Percentiles rank a stretch among this genome's conserved stretches.
Evolutionary conservation across 92 coral and sea anemone species (phyloP).

Genomic region (Nematostella vectensis): DNA sequence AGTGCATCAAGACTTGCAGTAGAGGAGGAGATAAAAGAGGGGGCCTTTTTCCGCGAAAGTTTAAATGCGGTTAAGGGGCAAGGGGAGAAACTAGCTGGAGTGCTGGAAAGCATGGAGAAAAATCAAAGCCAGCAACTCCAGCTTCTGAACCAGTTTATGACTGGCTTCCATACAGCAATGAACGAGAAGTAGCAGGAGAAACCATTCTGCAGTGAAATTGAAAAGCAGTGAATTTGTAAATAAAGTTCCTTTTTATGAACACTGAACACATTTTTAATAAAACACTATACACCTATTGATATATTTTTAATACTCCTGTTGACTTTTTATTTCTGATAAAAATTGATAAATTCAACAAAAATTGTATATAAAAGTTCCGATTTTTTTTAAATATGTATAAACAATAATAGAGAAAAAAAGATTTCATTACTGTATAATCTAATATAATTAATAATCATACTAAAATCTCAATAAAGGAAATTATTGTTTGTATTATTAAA

Average conservation of each 20-base stretch:
- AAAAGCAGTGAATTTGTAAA: background rate
- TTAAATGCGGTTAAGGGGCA: conserved; percentile 5
- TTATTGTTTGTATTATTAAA: no score
- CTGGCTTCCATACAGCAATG: conserved; percentile 17
- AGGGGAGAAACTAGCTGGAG: conserved; percentile 15
- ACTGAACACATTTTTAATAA: no score
- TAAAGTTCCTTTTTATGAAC: background rate
- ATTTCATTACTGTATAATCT: no score
- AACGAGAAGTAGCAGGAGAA: background rate
- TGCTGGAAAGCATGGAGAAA: conserved; percentile 19
- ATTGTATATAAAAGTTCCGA: no score
- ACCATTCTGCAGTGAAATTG: background rate
- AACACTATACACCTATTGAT: no score
- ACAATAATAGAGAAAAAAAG: no score
- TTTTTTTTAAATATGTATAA: no score
- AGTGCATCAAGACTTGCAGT: background rate
- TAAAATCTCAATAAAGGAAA: no score
- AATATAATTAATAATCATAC: no score
- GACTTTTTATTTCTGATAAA: no score
- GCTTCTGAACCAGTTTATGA: conserved; percentile 23
- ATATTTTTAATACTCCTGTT: no score
- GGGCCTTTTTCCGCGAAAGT: background rate
- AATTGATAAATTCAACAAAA: no score
- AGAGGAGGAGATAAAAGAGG: conserved; percentile 7
- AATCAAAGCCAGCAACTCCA: conserved; percentile 26